Conservation (phyloP, 2,113 vertebrate species). For the Seriola aureovittata region DNA sequence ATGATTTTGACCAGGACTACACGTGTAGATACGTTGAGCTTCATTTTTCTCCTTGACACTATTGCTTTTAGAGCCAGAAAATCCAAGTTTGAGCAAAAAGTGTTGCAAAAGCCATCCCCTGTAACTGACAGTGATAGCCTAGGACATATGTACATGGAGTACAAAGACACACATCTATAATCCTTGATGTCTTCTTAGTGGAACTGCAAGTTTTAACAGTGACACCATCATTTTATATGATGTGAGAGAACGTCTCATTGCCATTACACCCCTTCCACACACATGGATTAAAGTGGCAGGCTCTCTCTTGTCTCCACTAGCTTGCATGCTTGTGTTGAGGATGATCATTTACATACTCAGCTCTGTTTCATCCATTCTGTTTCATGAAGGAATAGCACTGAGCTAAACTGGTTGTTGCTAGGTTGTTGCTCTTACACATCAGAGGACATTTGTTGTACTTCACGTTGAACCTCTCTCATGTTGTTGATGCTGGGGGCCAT, state of each 20-base stretch:
- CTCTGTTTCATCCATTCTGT: not conserved
- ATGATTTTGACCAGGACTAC: too few relatives aligned
- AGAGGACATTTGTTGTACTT: not conserved
- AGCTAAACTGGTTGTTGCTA: not conserved
- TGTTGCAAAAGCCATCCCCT: not conserved
- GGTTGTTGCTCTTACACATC: not conserved
- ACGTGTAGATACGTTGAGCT: too few relatives aligned
- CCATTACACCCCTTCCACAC: not conserved
- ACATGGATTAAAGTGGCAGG: not conserved
- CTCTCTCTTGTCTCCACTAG: not conserved
- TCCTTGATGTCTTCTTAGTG: not conserved
- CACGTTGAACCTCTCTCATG: not conserved
- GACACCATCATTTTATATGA: not conserved
- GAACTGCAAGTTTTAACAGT: not conserved
- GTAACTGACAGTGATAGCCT: not conserved
- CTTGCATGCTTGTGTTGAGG: not conserved
- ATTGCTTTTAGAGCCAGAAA: not conserved
- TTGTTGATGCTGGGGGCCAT: not conserved
- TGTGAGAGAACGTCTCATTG: not conserved
- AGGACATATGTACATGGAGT: too few relatives aligned
- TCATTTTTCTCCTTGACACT: not conserved
- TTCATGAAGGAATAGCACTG: not conserved
- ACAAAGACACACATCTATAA: not conserved
- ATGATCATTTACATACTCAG: not conserved
- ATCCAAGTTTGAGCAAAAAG: too few relatives aligned